Percentiles rank a stretch among this genome's conserved stretches.
Evolutionary conservation across 1,140 invertebrate species (phyloP).

Genomic region (Copidosoma floridanum): DNA sequence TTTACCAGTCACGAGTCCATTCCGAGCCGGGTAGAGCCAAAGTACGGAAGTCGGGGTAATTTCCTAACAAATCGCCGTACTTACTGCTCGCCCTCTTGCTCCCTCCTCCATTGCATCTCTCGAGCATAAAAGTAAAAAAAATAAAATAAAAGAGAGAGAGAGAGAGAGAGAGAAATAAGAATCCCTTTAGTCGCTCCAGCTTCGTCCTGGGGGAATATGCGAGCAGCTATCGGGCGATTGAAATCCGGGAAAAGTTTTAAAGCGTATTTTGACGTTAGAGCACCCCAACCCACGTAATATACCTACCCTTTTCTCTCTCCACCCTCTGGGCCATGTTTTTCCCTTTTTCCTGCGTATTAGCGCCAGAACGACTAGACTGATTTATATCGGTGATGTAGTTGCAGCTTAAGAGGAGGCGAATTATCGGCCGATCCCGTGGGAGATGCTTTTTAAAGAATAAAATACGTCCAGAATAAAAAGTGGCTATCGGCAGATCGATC

Average conservation of each 20-base stretch:
- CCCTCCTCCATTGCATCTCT: neutral
- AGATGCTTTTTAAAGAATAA: neutral
- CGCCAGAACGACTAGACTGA: slow-evolving; percentile 42
- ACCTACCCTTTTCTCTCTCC: too few relatives aligned
- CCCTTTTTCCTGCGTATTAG: slow-evolving; percentile 47
- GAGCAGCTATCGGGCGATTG: slow-evolving; percentile 41
- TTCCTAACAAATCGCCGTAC: slow-evolving; percentile 13
- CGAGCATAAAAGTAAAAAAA: neutral
- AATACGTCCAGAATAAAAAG: too few relatives aligned
- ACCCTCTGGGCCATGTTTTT: too few relatives aligned
- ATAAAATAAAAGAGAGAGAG: too few relatives aligned
- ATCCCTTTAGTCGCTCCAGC: too few relatives aligned
- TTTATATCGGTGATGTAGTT: slow-evolving; percentile 43
- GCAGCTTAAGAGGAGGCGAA: slow-evolving; percentile 6
- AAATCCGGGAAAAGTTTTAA: slow-evolving; percentile 49
- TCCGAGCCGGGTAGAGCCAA: too few relatives aligned
- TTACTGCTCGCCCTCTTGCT: neutral
- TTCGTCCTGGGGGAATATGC: slow-evolving; percentile 37
- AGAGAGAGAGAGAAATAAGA: too few relatives aligned
- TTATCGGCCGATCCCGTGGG: neutral
- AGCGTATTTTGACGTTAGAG: slow-evolving; percentile 52
- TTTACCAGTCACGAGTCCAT: too few relatives aligned
- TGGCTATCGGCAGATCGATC: neutral
- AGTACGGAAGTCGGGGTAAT: neutral
- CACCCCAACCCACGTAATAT: slow-evolving; percentile 46